Conservation (phyloP, 2,113 vertebrate species). For the Apeltes quadracus region DNA sequence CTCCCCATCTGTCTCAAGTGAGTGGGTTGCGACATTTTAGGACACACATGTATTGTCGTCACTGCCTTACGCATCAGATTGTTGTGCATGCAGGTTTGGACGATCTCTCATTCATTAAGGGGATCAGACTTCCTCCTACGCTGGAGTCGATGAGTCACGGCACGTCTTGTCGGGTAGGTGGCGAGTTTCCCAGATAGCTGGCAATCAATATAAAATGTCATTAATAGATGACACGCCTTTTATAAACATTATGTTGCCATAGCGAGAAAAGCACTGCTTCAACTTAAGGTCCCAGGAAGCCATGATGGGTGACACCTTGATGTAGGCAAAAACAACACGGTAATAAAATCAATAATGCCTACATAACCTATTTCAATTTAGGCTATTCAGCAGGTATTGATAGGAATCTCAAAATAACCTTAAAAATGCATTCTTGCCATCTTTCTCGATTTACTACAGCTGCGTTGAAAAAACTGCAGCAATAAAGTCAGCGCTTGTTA, state of each 20-base stretch:
- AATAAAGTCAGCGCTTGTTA: not conserved
- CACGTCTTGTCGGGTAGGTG: not conserved
- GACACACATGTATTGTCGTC: not conserved
- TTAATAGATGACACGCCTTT: not conserved
- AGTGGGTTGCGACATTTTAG: not conserved
- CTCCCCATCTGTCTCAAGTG: not conserved
- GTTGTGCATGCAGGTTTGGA: not conserved
- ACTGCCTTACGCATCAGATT: not conserved
- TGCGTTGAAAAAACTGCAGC: not conserved
- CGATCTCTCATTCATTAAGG: not conserved
- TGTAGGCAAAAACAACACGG: not conserved
- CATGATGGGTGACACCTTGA: not conserved
- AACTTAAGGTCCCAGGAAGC: not conserved
- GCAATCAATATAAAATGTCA: not conserved
- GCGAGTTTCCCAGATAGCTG: not conserved
- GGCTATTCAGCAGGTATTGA: not conserved
- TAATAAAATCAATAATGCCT: not conserved
- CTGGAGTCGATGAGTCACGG: not conserved
- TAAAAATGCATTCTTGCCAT: not conserved
- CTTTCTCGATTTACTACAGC: not conserved
- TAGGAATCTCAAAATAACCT: not conserved
- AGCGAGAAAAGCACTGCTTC: not conserved
- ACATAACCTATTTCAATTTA: not conserved
- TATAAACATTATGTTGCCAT: not conserved
- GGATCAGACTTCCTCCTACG: not conserved